A percentile compares a stretch with the other conserved stretches of the same genome.
Conservation (phyloP, 2,113 vertebrate species). For the Pterocles gutturalis region DNA sequence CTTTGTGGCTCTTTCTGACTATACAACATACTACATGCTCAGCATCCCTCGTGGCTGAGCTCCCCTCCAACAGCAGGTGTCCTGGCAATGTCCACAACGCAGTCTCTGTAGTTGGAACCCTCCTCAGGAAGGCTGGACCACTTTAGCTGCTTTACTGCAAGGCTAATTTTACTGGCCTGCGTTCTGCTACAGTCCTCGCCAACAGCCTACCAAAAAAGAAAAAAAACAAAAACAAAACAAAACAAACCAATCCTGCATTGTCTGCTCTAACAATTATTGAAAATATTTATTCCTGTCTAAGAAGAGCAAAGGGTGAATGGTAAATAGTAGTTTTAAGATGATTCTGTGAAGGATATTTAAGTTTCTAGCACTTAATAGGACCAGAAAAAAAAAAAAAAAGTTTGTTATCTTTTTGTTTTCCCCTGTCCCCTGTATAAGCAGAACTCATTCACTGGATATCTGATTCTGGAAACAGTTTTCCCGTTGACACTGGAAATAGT, state of each 20-base stretch:
- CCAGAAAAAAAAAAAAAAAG: background rate
- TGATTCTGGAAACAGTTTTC: background rate
- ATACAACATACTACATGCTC: background rate
- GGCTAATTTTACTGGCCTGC: background rate
- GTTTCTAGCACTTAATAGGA: background rate
- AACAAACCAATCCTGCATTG: background rate
- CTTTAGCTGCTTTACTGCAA: background rate
- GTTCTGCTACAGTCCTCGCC: background rate
- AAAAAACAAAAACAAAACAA: background rate
- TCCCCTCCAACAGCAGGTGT: background rate
- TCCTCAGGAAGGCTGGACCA: background rate
- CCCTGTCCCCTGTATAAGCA: background rate
- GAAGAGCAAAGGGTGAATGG: background rate
- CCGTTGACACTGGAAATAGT: background rate
- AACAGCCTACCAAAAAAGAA: background rate
- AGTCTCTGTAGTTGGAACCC: background rate
- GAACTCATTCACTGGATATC: background rate
- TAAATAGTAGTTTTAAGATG: background rate
- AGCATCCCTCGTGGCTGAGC: background rate
- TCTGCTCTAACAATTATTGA: background rate
- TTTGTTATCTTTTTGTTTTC: background rate
- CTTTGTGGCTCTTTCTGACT: background rate
- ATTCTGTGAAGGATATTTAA: background rate
- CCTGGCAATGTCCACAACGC: background rate
- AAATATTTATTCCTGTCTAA: background rate